Evolutionary conservation across 2,888 invertebrate genomes (phyloP).

Genomic region (Eupithecia subfuscata): DNA sequence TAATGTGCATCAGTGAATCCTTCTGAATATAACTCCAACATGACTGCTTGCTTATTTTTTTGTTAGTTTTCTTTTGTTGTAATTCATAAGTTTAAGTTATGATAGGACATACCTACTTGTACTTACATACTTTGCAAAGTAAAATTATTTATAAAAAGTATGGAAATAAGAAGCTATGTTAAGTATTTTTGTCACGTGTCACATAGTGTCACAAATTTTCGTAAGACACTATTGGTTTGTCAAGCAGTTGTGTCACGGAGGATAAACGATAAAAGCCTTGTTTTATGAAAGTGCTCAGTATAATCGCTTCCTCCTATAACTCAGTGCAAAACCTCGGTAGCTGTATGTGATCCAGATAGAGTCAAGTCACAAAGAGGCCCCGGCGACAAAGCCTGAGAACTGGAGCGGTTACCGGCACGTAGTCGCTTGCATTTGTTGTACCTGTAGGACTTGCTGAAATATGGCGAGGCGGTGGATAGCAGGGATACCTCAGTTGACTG

Average conservation of each 20-base stretch:
- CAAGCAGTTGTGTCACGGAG: too few relatives aligned
- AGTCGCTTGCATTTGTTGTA: constrained; percentile 54
- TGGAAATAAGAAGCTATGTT: too few relatives aligned
- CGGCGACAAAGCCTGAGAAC: constrained; percentile 70
- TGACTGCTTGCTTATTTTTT: too few relatives aligned
- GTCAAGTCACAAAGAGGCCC: constrained; percentile 66
- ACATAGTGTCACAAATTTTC: too few relatives aligned
- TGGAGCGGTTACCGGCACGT: constrained; percentile 68
- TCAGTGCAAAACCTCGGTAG: constrained; percentile 48
- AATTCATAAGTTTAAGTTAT: too few relatives aligned
- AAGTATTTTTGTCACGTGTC: too few relatives aligned
- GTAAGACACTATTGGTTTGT: neutral
- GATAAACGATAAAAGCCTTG: neutral
- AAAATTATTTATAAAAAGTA: too few relatives aligned
- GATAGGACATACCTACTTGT: too few relatives aligned
- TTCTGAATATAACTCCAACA: too few relatives aligned
- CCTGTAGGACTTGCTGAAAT: constrained; percentile 31
- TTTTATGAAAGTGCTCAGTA: neutral
- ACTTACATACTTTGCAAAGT: too few relatives aligned
- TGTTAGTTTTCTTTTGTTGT: too few relatives aligned
- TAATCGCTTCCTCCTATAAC: constrained; percentile 29
- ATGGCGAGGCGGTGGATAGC: neutral
- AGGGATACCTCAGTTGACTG: constrained; percentile 8
- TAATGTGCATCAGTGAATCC: too few relatives aligned
- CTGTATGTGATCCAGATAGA: constrained; percentile 69